Evolutionary conservation across 2,113 vertebrate genomes (phyloP), one percentile per base, ranked within the genome.

Genomic region (Melanocharis versteri): DNA sequence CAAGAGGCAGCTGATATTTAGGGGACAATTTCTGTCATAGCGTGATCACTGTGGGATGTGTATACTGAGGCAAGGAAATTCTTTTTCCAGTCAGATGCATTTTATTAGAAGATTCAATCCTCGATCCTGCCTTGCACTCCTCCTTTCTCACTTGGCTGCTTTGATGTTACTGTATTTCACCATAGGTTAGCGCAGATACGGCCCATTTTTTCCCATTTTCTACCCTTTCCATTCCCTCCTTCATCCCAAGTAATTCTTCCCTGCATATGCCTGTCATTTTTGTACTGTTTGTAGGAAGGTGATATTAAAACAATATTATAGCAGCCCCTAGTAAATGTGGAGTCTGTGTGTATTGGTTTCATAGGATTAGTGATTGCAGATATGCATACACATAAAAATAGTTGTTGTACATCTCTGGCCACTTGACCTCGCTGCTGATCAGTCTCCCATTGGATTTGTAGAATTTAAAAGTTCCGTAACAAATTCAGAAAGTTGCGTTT

Each of bases 11-110:
- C 27, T 79, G 83, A 28, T 94, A 77, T 57, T 91, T 81, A 78
- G 73, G 78, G 90, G 83, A 69, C 69, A 53, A 37, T 83, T 68
- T 84, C 71, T 83, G 19, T 86, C 79, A 0, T 58, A 33, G 56
- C 1, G 0, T n/a, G 62, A 75, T 90, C 58, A 4, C 81, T 8
- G 26, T 57, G 65, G 57, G 89, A 91, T n/a, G n/a, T n/a, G n/a
- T n/a, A 50, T 66, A 72, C 54, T 75, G 54, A 81, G 54, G 90
- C 92, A 81, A 86, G 90, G 88, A 95, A 97, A 94, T 78, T 48
- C 68, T 90, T 86, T 95, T 95, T 88, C 85, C 87, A 86, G 47
- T 94, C 95, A 96, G 61, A 73, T 80, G 53, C 44, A 11, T 83
- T 95, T 94, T 68, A 83, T 94, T 94, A 92, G 83, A 62, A 77